A percentile compares a stretch with the other conserved stretches of the same genome.
Evolutionary conservation across 2,797 vertebrate species (phyloP).

Genomic region (Salmo trutta): DNA sequence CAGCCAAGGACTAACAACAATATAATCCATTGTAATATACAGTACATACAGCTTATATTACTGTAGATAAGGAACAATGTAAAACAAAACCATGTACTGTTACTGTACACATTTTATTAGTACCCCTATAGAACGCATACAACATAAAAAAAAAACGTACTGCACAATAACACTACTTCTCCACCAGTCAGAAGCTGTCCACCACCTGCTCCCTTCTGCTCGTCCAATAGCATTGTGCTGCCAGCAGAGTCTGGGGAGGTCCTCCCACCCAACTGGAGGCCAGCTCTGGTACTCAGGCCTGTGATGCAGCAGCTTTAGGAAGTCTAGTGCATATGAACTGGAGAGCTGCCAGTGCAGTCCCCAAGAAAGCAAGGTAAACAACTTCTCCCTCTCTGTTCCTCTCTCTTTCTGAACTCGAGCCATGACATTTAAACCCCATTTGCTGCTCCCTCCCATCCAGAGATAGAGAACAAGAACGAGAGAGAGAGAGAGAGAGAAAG

Average conservation of each 20-base stretch:
- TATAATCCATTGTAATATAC: neutral
- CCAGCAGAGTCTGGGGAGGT: slow-evolving; percentile 65
- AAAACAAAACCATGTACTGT: neutral
- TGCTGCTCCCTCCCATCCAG: slow-evolving; percentile 51
- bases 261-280: slow-evolving; percentile 82
- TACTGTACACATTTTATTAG: neutral
- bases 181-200: slow-evolving; percentile 76
- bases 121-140: slow-evolving; percentile 55
- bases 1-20: neutral
- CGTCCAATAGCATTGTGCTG: slow-evolving; percentile 76
- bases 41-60: neutral
- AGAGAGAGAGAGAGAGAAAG: slow-evolving; percentile 9
- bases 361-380: slow-evolving; percentile 97
- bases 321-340: slow-evolving; percentile 93
- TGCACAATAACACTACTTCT: slow-evolving; percentile 56
- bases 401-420: slow-evolving; percentile 76
- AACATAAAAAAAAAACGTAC: slow-evolving; percentile 57
- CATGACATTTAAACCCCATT: slow-evolving; percentile 87
- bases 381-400: slow-evolving; percentile 71
- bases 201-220: slow-evolving; percentile 53
- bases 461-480: slow-evolving; percentile 17
- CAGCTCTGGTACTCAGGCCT: slow-evolving; percentile 80
- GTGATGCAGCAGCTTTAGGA: slow-evolving; percentile 92
- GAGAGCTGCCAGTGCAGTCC: slow-evolving; percentile 89
- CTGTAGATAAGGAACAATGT: neutral